Evolutionary conservation across 2,888 invertebrate genomes (phyloP).

Genomic region (Leistus spinibarbis): DNA sequence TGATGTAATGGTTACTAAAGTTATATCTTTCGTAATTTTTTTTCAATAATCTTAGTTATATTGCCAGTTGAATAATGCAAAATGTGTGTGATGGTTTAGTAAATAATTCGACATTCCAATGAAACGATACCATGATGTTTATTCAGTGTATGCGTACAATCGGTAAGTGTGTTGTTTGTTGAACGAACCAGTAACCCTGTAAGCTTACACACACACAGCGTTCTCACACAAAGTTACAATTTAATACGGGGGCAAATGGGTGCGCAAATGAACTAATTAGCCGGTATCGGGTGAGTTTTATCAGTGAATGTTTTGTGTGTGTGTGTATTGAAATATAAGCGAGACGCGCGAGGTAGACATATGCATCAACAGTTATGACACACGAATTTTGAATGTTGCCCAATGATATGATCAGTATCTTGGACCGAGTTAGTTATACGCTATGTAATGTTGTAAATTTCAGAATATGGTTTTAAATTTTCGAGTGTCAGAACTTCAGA

Average conservation of each 20-base stretch:
- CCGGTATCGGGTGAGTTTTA: neutral
- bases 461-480: constrained; percentile 67
- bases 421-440: neutral
- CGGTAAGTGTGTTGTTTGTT: constrained; percentile 26
- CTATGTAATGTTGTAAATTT: constrained; percentile 43
- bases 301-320: neutral
- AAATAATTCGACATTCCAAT: constrained; percentile 34
- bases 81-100: constrained; percentile 13
- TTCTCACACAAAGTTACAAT: neutral
- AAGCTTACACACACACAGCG: neutral
- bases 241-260: neutral
- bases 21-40: constrained; percentile 5
- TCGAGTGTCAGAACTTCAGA: constrained; percentile 84
- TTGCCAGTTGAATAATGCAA: constrained; percentile 21
- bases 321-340: neutral
- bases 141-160: constrained; percentile 28
- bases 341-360: constrained; percentile 18
- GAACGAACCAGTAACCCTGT: neutral
- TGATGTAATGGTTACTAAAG: constrained; percentile 37
- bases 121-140: constrained; percentile 38
- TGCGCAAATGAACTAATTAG: neutral
- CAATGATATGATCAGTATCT: neutral
- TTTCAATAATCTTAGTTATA: neutral
- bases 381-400: constrained; percentile 12
- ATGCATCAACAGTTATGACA: constrained; percentile 37